Percentiles rank a stretch among this genome's conserved stretches.
Evolutionary conservation across 2,113 vertebrate genomes (phyloP).

Genomic region (Sylvia atricapilla): DNA sequence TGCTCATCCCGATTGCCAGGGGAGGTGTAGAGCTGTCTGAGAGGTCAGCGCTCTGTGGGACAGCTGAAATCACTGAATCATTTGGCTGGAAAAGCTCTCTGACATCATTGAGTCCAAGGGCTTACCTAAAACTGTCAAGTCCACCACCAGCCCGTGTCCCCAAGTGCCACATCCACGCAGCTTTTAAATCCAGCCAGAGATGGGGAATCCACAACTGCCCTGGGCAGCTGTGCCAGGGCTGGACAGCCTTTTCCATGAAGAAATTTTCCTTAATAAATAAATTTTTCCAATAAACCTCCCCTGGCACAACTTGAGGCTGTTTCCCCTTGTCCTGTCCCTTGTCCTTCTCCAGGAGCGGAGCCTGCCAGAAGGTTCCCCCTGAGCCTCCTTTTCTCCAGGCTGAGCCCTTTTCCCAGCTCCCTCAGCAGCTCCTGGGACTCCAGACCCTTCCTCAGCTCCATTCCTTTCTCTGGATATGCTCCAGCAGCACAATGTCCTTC

Average conservation of each 20-base stretch:
- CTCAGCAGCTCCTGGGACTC: rapidly evolving
- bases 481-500: not conserved
- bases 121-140: not conserved
- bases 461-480: rapidly evolving
- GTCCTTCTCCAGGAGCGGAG: too few relatives aligned
- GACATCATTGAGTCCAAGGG: too few relatives aligned
- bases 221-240: not conserved
- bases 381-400: not conserved
- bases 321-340: rapidly evolving
- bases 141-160: not conserved
- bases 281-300: not conserved
- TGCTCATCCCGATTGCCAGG: not conserved
- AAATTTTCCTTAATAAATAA: not conserved
- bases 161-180: rapidly evolving
- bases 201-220: not conserved
- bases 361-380: not conserved
- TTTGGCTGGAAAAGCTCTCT: not conserved
- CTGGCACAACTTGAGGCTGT: rapidly evolving
- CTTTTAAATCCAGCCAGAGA: not conserved
- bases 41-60: rapidly evolving
- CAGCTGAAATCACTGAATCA: not conserved
- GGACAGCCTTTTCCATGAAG: not conserved
- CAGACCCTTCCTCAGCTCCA: not conserved
- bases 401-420: not conserved
- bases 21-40: not conserved